phyloP scores from a whole-genome alignment of 2,888 invertebrate species.

The Prosapia bicincta region DNA sequence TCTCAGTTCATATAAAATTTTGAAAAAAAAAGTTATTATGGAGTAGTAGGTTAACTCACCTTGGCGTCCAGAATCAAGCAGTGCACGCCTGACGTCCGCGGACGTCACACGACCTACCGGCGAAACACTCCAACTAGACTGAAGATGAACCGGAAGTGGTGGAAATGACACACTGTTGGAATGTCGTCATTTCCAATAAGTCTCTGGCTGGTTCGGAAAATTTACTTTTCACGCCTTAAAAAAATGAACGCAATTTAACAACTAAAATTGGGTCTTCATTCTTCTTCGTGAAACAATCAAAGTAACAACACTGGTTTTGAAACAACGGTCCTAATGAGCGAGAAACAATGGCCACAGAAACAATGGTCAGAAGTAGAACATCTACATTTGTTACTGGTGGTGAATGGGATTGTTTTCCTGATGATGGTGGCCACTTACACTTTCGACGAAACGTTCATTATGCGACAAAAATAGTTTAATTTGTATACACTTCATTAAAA shows the following conservation, averaged over 20 bases:
- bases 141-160: neutral
- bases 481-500: too few relatives aligned
- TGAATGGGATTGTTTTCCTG: neutral
- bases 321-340: conserved; percentile 23
- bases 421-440: neutral
- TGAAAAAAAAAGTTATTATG: too few relatives aligned
- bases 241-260: neutral
- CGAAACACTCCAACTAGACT: neutral
- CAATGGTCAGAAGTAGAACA: conserved; percentile 9
- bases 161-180: neutral
- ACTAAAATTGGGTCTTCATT: neutral
- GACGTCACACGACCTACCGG: neutral
- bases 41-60: too few relatives aligned
- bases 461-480: too few relatives aligned
- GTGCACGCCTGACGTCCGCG: neutral
- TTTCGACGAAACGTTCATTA: neutral
- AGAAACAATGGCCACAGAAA: conserved; percentile 13
- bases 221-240: neutral
- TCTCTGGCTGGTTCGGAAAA: neutral
- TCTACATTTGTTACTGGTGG: conserved; percentile 21
- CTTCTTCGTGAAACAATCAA: neutral
- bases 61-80: neutral
- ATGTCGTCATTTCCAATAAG: neutral
- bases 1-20: too few relatives aligned
- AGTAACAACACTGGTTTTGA: neutral